Base-by-base conservation (phyloP, 2,888 invertebrate species). In the Cosmopolites sordidus region DNA sequence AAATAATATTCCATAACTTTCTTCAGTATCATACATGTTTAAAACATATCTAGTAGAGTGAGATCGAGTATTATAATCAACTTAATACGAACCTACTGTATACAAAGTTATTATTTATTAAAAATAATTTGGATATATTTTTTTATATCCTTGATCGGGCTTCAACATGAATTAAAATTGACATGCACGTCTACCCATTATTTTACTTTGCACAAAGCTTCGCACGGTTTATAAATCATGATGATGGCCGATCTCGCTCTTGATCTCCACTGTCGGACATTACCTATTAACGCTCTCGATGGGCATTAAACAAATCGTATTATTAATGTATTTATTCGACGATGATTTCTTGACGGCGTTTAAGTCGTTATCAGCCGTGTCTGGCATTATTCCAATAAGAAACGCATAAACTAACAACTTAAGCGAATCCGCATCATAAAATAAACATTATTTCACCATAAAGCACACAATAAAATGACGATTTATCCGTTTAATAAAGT, bases 401-500 rank as follows among this genome's bases (percentile, higher is more conserved):
- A 51, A 29, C 17, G 42, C 53, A 53, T 53, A 53, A 53, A 53
- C 43, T 53, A 48, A 41, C 48, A 53, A 48, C 48, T 49, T 49
- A 49, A 49, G 49, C 43, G 27, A 49, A 53, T 53, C 48, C 44
- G 41, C 41, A 44, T 53, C 53, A 40, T 53, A 53, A 48, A 48
- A 45, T 44, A 48, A 48, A 48, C 45, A 48, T 53, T 44, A 53
- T 48, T 48, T 16, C 17, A 43, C 37, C 53, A 48, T 53, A 53
- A 53, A 53, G 44, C 48, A 48, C 45, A 43, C 48, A 44, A 53
- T 53, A 48, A 53, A 53, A 53, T 45, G 40, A 33, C 53, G 48
- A 53, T 53, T 53, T 48, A 45, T 48, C 40, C 53, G 44, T 44
- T 53, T 53, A 53, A 53, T 53, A 53, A 41, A 53, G 41, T 6